Evolutionary conservation across 2,113 vertebrate species (phyloP).

Genomic region (Siniperca knerii): DNA sequence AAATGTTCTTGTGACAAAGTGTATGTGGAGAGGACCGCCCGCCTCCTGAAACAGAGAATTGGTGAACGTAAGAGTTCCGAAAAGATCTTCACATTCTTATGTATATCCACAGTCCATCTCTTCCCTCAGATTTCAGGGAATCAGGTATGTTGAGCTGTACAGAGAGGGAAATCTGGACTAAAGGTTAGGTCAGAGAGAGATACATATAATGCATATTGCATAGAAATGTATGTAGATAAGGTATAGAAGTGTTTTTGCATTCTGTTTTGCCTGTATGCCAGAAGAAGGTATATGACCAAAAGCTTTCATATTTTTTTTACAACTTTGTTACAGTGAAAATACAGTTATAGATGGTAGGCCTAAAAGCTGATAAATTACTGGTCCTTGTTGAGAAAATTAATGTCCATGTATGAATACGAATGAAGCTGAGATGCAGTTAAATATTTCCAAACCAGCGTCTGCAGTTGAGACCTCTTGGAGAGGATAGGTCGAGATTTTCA

Average conservation of each 20-base stretch:
- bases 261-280: not conserved
- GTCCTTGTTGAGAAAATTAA: slow-evolving; percentile 6
- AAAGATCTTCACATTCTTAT: not conserved
- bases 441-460: not conserved
- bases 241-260: not conserved
- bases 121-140: not conserved
- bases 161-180: not conserved
- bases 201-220: not conserved
- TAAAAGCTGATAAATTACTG: not conserved
- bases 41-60: not conserved
- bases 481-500: slow-evolving; percentile 29
- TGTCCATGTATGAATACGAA: slow-evolving; percentile 32
- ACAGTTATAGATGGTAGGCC: not conserved
- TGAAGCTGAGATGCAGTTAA: not conserved
- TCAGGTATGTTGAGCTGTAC: not conserved
- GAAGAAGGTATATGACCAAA: not conserved
- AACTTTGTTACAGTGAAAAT: not conserved
- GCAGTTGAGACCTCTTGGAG: slow-evolving; percentile 30
- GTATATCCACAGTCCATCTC: not conserved
- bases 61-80: not conserved
- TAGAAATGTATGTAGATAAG: not conserved
- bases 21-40: no score
- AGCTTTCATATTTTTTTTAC: not conserved
- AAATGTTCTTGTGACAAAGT: not conserved
- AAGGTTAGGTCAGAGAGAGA: not conserved